These are phyloP conservation scores for Setipinna tenuifilis DNA, from an alignment of 2,797 vertebrate species.

Conservation along the genomic window DNA sequence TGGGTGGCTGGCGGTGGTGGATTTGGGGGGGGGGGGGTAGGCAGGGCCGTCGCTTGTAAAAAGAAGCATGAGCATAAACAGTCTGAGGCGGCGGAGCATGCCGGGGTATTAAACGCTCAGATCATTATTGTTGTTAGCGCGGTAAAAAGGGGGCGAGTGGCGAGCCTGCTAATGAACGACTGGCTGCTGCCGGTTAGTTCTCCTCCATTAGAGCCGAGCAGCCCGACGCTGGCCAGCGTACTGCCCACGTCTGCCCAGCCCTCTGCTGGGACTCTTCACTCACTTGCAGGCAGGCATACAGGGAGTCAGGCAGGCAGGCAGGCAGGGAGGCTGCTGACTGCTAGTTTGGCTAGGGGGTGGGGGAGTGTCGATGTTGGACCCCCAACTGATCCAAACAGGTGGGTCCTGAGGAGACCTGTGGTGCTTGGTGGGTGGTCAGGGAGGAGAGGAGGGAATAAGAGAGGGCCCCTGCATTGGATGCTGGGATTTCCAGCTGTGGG, in stretches of 20 bases:
- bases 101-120: slow-evolving; percentile 72
- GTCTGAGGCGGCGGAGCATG: slow-evolving; percentile 56
- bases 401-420: slow-evolving; percentile 33
- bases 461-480: slow-evolving; percentile 41
- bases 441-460: slow-evolving; percentile 19
- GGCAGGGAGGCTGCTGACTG: neutral
- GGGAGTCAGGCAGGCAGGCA: neutral
- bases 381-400: slow-evolving; percentile 45
- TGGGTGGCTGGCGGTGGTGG: neutral
- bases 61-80: slow-evolving; percentile 60
- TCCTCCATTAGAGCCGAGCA: slow-evolving; percentile 57
- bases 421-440: slow-evolving; percentile 23
- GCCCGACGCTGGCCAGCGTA: slow-evolving; percentile 8
- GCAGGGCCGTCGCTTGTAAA: slow-evolving; percentile 58
- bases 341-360: neutral
- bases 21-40: slow-evolving; percentile 60
- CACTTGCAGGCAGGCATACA: neutral
- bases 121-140: slow-evolving; percentile 72
- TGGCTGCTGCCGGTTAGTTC: slow-evolving; percentile 55
- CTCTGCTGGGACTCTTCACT: neutral
- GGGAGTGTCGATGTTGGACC: neutral
- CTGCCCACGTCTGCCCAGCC: neutral
- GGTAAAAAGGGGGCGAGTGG: slow-evolving; percentile 50
- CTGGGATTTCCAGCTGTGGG: slow-evolving; percentile 40
- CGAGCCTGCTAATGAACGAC: slow-evolving; percentile 33